Evolutionary conservation across 2,797 vertebrate species (phyloP).

Genomic region (Cyclura pinguis): DNA sequence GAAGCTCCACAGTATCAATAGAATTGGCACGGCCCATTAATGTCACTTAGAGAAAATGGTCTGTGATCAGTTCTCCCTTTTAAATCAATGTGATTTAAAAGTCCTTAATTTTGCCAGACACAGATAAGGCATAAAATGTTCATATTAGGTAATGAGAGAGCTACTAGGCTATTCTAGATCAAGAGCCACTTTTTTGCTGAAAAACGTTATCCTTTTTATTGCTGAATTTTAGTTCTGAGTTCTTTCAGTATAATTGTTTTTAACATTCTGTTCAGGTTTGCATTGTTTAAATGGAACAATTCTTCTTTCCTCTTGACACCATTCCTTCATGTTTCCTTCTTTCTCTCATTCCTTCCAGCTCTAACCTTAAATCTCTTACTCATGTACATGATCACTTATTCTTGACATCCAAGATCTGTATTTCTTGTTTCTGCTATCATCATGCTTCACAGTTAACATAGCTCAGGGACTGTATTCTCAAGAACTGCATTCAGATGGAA

Average conservation of each 20-base stretch:
- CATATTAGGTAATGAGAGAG: background rate
- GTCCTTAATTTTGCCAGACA: background rate
- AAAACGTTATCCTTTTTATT: background rate
- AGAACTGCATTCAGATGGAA: background rate
- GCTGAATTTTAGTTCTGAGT: background rate
- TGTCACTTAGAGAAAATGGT: background rate
- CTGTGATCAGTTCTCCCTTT: background rate
- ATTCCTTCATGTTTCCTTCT: background rate
- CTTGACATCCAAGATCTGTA: conserved; percentile 1
- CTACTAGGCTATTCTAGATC: background rate
- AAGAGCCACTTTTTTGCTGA: background rate
- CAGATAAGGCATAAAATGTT: no score
- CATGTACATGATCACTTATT: conserved; percentile 6
- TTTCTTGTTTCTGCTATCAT: conserved; percentile 8
- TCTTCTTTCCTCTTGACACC: background rate
- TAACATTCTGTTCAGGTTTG: background rate
- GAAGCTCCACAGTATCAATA: background rate
- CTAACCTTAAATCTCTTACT: background rate
- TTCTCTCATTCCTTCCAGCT: background rate
- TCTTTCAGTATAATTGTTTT: background rate
- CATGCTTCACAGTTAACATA: background rate
- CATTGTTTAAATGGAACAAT: background rate
- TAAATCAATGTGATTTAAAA: no score
- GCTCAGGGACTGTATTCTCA: background rate
- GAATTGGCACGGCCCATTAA: background rate